Evolutionary conservation across 53 echinoderm and acorn worm genomes (phyloP).

Genomic region (Astropecten irregularis): DNA sequence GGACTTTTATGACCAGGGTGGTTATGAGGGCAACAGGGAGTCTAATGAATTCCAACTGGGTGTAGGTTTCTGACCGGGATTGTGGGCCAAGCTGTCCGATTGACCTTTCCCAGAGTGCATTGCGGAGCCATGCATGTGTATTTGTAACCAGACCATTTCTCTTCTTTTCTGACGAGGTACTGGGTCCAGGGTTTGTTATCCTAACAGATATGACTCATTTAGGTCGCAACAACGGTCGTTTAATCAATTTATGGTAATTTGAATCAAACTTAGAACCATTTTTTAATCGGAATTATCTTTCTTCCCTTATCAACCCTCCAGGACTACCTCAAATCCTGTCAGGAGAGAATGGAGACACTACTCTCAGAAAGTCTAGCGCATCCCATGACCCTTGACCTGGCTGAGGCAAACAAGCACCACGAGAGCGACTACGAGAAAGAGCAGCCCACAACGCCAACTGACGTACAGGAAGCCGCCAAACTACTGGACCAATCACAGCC

Average conservation of each 20-base stretch:
- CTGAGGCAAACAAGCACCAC: conserved; percentile 50
- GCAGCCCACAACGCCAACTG: conserved; percentile 67
- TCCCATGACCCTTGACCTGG: conserved; percentile 40
- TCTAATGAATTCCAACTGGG: conserved; percentile 12
- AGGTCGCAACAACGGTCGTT: no score
- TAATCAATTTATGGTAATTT: no score
- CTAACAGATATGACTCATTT: no score
- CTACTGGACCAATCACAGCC: conserved; percentile 34
- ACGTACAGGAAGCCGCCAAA: conserved; percentile 57
- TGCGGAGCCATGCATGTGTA: neutral
- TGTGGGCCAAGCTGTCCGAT: conserved; percentile 33
- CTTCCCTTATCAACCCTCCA: no score
- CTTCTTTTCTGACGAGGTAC: no score
- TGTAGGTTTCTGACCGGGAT: conserved; percentile 37
- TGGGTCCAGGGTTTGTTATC: no score
- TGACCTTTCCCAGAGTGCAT: conserved; percentile 31
- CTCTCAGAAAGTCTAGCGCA: conserved; percentile 66
- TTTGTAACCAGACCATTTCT: neutral
- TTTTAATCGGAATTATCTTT: no score
- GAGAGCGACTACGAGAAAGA: conserved; percentile 58
- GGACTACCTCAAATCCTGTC: conserved; percentile 77
- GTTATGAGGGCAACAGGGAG: conserved; percentile 44
- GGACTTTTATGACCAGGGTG: conserved; percentile 24
- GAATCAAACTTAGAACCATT: no score
- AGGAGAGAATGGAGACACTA: conserved; percentile 76